These are phyloP conservation scores for Nudaria mundana DNA, from an alignment of 2,888 invertebrate genomes.

Conservation along the genomic window DNA sequence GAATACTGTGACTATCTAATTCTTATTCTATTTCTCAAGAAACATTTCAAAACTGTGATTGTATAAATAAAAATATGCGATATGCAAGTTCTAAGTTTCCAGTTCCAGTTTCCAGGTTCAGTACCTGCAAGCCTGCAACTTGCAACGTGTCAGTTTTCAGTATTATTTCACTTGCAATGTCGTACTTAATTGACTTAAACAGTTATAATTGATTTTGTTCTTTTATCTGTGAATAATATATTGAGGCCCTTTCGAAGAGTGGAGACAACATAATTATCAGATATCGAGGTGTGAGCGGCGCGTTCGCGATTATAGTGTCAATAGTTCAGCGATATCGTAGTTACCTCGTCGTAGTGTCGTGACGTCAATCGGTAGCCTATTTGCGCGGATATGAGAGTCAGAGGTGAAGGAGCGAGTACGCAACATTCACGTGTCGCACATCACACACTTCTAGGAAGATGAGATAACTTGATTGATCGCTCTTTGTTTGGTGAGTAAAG, in stretches of 20 bases:
- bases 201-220: too few relatives aligned
- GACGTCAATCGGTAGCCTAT: conserved; percentile 74
- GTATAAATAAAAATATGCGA: too few relatives aligned
- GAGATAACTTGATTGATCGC: conserved; percentile 59
- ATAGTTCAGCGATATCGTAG: conserved; percentile 27
- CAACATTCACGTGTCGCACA: conserved; percentile 57
- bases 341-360: conserved; percentile 51
- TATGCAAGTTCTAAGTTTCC: too few relatives aligned
- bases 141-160: too few relatives aligned
- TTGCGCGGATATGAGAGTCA: conserved; percentile 40
- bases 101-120: too few relatives aligned
- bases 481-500: conserved; percentile 51
- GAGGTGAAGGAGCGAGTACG: conserved; percentile 67
- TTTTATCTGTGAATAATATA: too few relatives aligned
- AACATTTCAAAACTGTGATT: too few relatives aligned
- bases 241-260: neutral
- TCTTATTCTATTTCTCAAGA: too few relatives aligned
- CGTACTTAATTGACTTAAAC: too few relatives aligned
- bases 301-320: conserved; percentile 7
- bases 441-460: conserved; percentile 53
- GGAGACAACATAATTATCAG: neutral
- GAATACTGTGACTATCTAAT: too few relatives aligned
- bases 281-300: conserved; percentile 7
- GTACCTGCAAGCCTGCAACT: too few relatives aligned
- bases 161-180: too few relatives aligned